Evolutionary conservation across 2,797 vertebrate species (phyloP).

Genomic region (Gadopsis marmoratus): DNA sequence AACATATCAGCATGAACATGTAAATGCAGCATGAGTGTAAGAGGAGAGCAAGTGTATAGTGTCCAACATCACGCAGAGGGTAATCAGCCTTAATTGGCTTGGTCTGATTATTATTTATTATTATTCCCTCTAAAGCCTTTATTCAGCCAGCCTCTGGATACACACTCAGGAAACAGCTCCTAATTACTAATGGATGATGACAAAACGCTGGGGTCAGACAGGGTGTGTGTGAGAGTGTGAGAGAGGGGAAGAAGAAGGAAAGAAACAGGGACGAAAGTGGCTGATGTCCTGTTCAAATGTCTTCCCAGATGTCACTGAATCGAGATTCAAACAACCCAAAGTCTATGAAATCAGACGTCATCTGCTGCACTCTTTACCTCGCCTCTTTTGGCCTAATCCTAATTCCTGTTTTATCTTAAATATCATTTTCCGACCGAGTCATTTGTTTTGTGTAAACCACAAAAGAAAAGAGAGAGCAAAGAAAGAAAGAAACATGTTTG

Average conservation of each 20-base stretch:
- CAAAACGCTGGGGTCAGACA: constrained; percentile 68
- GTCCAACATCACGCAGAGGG: constrained; percentile 50
- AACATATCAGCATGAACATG: constrained; percentile 31
- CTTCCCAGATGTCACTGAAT: not conserved
- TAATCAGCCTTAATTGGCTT: constrained; percentile 78
- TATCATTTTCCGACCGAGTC: not conserved
- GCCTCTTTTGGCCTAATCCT: constrained; percentile 6
- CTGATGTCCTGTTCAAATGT: constrained; percentile 4
- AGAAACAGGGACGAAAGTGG: constrained; percentile 41
- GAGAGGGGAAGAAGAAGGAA: constrained; percentile 29
- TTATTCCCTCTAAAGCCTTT: constrained; percentile 76
- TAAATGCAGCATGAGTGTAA: constrained; percentile 17
- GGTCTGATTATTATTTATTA: constrained; percentile 83
- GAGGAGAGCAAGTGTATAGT: constrained; percentile 35
- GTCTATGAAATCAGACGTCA: not conserved
- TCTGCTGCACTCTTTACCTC: not conserved
- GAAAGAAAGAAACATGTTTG: not conserved
- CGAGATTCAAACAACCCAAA: not conserved
- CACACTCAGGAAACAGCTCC: constrained; percentile 74
- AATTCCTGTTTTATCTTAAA: not conserved
- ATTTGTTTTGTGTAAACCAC: not conserved
- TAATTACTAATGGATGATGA: constrained; percentile 82
- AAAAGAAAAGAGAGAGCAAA: not conserved
- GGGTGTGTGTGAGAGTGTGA: constrained; percentile 38
- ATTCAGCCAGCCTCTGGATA: constrained; percentile 72